Conservation (phyloP, 1,140 invertebrate species). For the Drosophila lacteicornis region DNA sequence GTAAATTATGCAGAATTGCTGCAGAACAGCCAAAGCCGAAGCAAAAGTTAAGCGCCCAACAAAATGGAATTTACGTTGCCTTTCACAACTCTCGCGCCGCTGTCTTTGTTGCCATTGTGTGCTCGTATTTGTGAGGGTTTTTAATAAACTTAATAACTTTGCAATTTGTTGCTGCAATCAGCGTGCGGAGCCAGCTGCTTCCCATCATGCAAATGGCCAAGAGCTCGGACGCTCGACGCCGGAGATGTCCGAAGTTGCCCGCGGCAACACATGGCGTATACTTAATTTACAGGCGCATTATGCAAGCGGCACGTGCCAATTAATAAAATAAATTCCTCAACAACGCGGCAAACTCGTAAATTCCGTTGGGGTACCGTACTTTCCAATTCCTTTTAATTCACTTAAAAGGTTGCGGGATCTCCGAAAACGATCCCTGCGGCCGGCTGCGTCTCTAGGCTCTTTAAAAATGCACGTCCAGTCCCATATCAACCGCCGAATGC, state of each 20-base stretch:
- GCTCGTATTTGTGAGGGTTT: slow-evolving; percentile 41
- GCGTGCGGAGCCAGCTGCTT: slow-evolving; percentile 38
- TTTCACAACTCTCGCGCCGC: slow-evolving; percentile 34
- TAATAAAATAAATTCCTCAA: slow-evolving; percentile 26
- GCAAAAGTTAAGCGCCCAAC: slow-evolving; percentile 75
- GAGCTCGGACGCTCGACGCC: slow-evolving; percentile 29
- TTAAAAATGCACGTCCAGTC: slow-evolving; percentile 33
- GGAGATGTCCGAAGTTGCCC: slow-evolving; percentile 29
- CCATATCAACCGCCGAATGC: slow-evolving; percentile 22
- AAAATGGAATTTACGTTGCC: slow-evolving; percentile 66
- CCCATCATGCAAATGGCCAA: slow-evolving; percentile 47
- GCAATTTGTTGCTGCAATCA: slow-evolving; percentile 81
- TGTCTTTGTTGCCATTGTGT: slow-evolving; percentile 50
- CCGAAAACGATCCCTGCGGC: slow-evolving; percentile 3
- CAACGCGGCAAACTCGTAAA: slow-evolving; percentile 24
- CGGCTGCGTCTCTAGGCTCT: background rate
- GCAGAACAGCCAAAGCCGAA: slow-evolving; percentile 26
- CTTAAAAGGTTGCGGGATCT: slow-evolving; percentile 9
- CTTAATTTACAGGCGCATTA: slow-evolving; percentile 60
- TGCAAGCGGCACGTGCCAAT: slow-evolving; percentile 46
- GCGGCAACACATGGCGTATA: slow-evolving; percentile 68
- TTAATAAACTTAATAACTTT: slow-evolving; percentile 82
- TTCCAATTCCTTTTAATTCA: slow-evolving; percentile 23
- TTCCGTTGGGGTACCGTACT: background rate
- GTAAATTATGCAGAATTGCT: slow-evolving; percentile 78